Percentiles rank a stretch among this genome's conserved stretches.
Evolutionary conservation across 2,797 vertebrate genomes (phyloP).

Genomic region (Paramormyrops hopkinsi): DNA sequence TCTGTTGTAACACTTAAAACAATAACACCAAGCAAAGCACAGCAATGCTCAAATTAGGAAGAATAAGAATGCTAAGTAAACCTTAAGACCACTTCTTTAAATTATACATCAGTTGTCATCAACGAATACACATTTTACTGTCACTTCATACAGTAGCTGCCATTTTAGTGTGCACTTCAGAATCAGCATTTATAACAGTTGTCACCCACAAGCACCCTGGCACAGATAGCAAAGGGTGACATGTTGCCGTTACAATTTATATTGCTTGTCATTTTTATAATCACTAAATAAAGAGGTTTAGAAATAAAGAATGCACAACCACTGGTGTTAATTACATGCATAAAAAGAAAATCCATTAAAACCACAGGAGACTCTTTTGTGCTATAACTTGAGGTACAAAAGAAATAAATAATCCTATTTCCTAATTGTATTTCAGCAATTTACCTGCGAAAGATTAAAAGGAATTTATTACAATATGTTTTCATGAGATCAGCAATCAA

Average conservation of each 20-base stretch:
- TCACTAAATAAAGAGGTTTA: background rate
- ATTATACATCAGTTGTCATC: background rate
- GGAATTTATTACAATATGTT: background rate
- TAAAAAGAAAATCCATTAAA: background rate
- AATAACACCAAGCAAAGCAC: background rate
- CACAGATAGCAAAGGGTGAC: background rate
- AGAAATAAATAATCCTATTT: background rate
- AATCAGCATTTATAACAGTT: background rate
- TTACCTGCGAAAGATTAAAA: background rate
- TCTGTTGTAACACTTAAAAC: background rate
- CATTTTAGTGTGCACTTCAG: background rate
- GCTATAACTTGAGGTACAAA: background rate
- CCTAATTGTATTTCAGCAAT: background rate
- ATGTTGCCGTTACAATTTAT: background rate
- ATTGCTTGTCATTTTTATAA: background rate
- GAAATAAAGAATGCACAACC: background rate
- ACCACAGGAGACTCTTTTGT: background rate
- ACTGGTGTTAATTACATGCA: background rate
- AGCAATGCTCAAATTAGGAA: background rate
- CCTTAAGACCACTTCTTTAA: background rate
- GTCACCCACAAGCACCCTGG: background rate
- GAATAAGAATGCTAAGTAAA: background rate
- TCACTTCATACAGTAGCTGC: background rate
- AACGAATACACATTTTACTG: background rate
- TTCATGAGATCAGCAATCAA: background rate